Percentiles rank a stretch among this genome's conserved stretches.
Conservation (phyloP, 2,888 invertebrate genomes). For the Eudasyphora cyanicolor region DNA sequence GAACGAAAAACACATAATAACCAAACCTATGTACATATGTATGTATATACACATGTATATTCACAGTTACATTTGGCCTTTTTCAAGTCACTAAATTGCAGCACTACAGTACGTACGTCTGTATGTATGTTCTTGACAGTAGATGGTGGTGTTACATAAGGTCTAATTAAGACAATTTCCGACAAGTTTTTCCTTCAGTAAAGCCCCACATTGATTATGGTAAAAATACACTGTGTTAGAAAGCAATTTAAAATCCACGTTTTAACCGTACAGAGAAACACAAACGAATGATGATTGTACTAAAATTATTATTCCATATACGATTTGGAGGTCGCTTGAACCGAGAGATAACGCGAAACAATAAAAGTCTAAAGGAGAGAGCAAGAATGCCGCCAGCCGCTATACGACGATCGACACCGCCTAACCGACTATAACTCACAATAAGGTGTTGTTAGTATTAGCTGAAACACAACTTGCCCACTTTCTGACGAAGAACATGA, state of each 20-base stretch:
- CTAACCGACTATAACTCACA: no score
- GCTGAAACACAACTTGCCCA: not conserved
- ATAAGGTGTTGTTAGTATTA: not conserved
- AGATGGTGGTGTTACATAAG: not conserved
- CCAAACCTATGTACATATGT: no score
- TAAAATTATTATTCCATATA: slow-evolving; percentile 13
- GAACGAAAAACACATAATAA: no score
- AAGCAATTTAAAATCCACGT: slow-evolving; percentile 31
- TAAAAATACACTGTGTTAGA: not conserved
- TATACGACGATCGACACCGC: not conserved
- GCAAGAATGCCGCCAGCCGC: not conserved
- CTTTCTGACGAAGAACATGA: not conserved
- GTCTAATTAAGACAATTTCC: not conserved
- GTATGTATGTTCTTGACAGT: not conserved
- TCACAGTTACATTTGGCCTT: no score
- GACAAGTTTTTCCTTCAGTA: no score
- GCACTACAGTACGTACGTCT: not conserved
- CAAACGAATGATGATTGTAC: slow-evolving; percentile 46
- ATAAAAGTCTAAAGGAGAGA: not conserved
- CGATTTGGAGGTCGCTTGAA: slow-evolving; percentile 8
- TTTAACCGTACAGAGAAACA: slow-evolving; percentile 35
- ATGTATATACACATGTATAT: no score
- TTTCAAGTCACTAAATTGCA: not conserved
- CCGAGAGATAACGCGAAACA: slow-evolving; percentile 33
- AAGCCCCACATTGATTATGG: not conserved